These are phyloP conservation scores for Trissonchulus sp. DNA, from an alignment of 2,888 invertebrate species.

Conservation along the genomic window DNA sequence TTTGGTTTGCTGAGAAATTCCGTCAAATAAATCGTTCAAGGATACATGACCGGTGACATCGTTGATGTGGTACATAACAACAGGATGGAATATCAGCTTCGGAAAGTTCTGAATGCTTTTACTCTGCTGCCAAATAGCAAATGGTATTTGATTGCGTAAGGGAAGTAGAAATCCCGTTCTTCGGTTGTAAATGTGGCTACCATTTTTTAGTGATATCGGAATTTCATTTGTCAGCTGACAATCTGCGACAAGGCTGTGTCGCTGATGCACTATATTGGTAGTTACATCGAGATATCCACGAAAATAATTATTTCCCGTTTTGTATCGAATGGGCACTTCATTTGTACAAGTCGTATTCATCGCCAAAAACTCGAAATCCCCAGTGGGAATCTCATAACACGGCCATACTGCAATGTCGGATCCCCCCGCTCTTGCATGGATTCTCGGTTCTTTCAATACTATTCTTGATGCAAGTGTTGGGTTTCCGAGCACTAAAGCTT, in stretches of 20 bases:
- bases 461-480: not conserved
- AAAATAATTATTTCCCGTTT: not conserved
- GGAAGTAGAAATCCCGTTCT: too few relatives aligned
- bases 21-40: not conserved
- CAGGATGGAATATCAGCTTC: slow-evolving; percentile 10
- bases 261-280: not conserved
- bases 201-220: not conserved
- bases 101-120: too few relatives aligned
- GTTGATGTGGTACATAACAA: slow-evolving; percentile 10
- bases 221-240: not conserved
- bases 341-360: not conserved
- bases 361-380: not conserved
- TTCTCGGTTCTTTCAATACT: not conserved
- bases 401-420: not conserved
- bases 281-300: not conserved
- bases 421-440: not conserved
- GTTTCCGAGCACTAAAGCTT: not conserved
- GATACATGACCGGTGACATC: not conserved
- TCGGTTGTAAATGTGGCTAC: not conserved
- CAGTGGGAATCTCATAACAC: not conserved
- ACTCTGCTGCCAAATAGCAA: too few relatives aligned
- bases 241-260: not conserved
- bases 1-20: not conserved
- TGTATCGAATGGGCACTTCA: not conserved
- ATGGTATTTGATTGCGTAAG: too few relatives aligned